Evolutionary conservation across 1,140 invertebrate genomes (phyloP).

Genomic region (Littorina saxatilis): DNA sequence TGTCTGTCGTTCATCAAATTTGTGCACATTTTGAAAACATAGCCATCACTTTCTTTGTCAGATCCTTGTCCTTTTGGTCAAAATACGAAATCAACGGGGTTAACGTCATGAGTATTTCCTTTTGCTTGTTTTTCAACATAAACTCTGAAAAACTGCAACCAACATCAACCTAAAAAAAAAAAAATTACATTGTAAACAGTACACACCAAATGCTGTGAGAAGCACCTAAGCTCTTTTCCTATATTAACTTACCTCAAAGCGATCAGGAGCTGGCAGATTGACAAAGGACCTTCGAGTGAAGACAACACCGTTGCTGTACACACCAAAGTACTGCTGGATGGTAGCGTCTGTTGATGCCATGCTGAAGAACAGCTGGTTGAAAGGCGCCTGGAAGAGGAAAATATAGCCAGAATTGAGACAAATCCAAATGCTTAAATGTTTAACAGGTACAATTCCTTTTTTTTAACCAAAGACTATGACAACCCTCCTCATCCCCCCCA

Average conservation of each 20-base stretch:
- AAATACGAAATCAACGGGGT: too few species aligned
- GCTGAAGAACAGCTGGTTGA: constrained; percentile 42
- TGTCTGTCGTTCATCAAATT: too few species aligned
- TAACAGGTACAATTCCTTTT: too few species aligned
- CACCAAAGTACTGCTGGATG: constrained; percentile 46
- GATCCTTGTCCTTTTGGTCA: too few species aligned
- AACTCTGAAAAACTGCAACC: background rate
- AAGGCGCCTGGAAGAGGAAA: constrained; percentile 49
- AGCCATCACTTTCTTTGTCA: too few species aligned
- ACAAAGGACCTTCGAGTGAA: constrained; percentile 28
- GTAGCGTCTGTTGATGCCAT: constrained; percentile 45
- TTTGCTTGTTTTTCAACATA: too few species aligned
- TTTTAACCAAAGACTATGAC: too few species aligned
- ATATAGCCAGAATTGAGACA: background rate
- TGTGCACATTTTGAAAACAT: too few species aligned
- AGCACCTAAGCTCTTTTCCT: background rate
- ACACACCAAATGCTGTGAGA: background rate
- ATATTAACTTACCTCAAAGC: constrained; percentile 2
- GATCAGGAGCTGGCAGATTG: background rate
- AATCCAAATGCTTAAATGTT: too few species aligned
- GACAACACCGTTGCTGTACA: constrained; percentile 41
- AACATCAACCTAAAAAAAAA: background rate
- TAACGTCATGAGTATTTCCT: too few species aligned
- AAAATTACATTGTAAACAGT: background rate
- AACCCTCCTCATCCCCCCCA: too few species aligned